Conservation (phyloP, 1,140 invertebrate species). For the Danaus melanippus region DNA sequence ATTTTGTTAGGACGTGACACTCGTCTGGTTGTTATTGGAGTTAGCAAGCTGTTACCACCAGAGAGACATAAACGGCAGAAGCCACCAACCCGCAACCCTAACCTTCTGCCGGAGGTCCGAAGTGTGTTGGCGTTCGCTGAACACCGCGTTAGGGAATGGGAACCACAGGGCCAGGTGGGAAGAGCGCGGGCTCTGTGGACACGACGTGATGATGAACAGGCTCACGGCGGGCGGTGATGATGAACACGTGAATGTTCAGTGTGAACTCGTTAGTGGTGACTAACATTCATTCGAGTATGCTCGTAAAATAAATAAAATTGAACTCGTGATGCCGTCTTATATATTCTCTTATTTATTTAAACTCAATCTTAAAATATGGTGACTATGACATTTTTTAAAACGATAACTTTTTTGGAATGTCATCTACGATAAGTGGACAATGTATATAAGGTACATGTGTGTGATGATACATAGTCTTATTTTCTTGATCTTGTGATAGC, state of each 20-base stretch:
- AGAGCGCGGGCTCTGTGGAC: slow-evolving; percentile 69
- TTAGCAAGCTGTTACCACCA: no score
- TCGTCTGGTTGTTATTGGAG: no score
- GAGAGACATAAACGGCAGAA: slow-evolving; percentile 14
- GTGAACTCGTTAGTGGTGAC: neutral
- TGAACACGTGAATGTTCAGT: slow-evolving; percentile 1
- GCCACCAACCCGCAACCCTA: slow-evolving; percentile 17
- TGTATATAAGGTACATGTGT: no score
- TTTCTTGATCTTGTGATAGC: slow-evolving; percentile 15
- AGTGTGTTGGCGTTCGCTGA: slow-evolving; percentile 64
- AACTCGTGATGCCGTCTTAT: no score
- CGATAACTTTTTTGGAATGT: no score
- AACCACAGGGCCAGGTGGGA: slow-evolving; percentile 71
- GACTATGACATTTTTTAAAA: no score
- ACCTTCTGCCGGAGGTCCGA: slow-evolving; percentile 67
- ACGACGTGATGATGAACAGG: slow-evolving; percentile 30
- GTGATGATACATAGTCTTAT: slow-evolving; percentile 8
- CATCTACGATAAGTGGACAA: no score
- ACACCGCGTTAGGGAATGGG: slow-evolving; percentile 72
- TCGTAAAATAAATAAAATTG: no score
- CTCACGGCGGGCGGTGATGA: slow-evolving; percentile 1
- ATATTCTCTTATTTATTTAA: no score
- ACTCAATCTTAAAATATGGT: no score
- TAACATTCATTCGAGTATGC: no score
- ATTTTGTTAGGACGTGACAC: no score